Evolutionary conservation across 2,888 invertebrate genomes (phyloP), one percentile per base, ranked within the genome.

Genomic region (Chrysomela aeneicollis): DNA sequence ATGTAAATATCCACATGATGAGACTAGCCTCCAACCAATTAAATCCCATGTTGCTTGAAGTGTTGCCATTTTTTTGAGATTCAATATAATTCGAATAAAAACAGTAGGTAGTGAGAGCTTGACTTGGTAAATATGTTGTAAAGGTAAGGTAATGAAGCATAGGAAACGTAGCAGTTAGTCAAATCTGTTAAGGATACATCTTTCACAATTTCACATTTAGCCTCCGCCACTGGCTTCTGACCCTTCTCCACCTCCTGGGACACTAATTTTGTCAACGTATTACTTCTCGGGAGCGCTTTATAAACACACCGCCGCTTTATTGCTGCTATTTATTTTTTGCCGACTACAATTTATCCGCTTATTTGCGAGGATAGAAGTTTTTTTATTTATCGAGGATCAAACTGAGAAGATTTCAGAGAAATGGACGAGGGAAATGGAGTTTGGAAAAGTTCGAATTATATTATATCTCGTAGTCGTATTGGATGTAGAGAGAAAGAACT

Each of bases 381-480:
- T 60, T 61, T 65, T 61, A 65, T 65, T 65, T 65, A 65, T 59
- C 46, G 59, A 35, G 65, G 66, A 66, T 66, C 46, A 51, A 66
- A 66, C 59, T 50, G 62, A 55, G 59, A 61, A 57, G 54, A 61
- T 65, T 59, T 42, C 22, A 58, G 61, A 52, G 53, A 49, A 65
- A 57, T 54, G 61, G 53, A 58, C 53, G 58, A 61, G 52, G 65
- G 59, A 59, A 61, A 65, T 65, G 61, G 65, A 59, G 61, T 59
- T 65, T 61, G 22, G 49, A 54, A 65, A 46, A 65, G 59, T 62
- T 65, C 49, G 57, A 65, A 65, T 65, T 37, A 61, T 59, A 65
- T 65, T 61, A 61, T 59, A 35, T 8, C 18, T 30, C 18, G 42
- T 54, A 37, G 37, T 22, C 21, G 42, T 55, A n/a, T 19, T 46